Evolutionary conservation across 2,113 vertebrate species (phyloP), one percentile per base, ranked within the genome.

Genomic region (Lepus europaeus): DNA sequence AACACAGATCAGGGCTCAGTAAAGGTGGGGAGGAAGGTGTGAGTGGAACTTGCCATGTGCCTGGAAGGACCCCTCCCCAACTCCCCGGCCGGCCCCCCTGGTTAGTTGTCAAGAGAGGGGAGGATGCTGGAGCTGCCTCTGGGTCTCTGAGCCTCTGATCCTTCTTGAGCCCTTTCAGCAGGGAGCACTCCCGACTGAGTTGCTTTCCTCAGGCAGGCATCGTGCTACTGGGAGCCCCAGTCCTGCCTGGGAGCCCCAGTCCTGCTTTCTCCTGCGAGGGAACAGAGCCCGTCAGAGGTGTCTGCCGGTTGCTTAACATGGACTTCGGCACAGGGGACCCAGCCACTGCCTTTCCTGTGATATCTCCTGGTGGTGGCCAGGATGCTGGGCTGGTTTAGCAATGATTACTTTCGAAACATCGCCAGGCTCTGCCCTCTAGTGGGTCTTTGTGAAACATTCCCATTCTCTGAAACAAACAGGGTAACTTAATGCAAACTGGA

Each of bases 391-490:
- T 45, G 61, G 27, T 61, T 80, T 59, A n/a, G 25, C 83, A 64
- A 1, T 87, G 63, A 33, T 22, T 77, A 27, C 59, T 83, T 83
- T 92, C 3, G 45, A 63, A 93, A 61, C 36, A n/a, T 68, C 83
- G 9, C 74, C 56, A 53, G 72, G 29, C 84, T 95, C 77, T 82
- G 93, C 94, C 97, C 93, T 88, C 95, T 95, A 89, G 90, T 96
- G 96, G 95, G 33, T 86, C 56, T 85, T 53, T 86, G 53, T n/a
- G 82, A 89, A 89, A 83, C 29, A 33, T 56, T 39, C 68, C 31
- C 20, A 36, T 82, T 49, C 14, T 36, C 10, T 29, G 7, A 4
- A 9, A 29, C 27, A 83, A 45, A 80, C 13, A 72, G 36, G 29
- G 27, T 5, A 17, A 6, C 0, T 27, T 27, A 31, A 20, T 29